phyloP scores from a whole-genome alignment of 2,113 vertebrate genomes.

The Tetrax tetrax region DNA sequence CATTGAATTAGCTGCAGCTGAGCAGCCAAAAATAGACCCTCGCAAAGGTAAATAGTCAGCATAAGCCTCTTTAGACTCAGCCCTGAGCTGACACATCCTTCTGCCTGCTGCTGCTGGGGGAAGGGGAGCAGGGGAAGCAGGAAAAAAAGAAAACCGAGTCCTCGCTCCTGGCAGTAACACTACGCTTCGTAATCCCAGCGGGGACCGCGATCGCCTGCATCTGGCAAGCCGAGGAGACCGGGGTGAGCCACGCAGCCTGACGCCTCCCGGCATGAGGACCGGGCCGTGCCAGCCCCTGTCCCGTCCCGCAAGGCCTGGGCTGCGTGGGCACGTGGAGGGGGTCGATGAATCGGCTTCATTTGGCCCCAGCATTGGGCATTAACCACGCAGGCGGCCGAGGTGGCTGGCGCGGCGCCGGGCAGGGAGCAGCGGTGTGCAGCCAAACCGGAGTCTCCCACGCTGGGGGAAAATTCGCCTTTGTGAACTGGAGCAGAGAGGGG shows the following conservation, averaged over 20 bases:
- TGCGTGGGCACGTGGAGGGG: too few relatives aligned
- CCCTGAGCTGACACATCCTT: not conserved
- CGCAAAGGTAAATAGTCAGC: not conserved
- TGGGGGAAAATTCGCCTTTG: fast-evolving
- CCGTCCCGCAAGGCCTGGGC: not conserved
- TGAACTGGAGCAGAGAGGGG: not conserved
- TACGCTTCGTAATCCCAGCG: fast-evolving
- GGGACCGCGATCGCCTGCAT: not conserved
- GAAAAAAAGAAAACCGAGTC: not conserved
- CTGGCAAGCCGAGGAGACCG: not conserved
- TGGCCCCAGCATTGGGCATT: fast-evolving
- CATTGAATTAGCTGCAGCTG: not conserved
- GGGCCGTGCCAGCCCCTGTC: not conserved
- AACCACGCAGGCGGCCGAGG: fast-evolving
- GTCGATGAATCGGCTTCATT: fast-evolving
- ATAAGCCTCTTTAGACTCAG: slow-evolving; percentile 33
- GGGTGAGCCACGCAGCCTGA: not conserved
- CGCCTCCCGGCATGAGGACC: not conserved
- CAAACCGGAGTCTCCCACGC: not conserved
- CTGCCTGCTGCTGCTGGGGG: not conserved
- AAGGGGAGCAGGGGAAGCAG: not conserved
- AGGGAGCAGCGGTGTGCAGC: fast-evolving
- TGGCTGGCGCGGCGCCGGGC: not conserved
- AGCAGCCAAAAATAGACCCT: slow-evolving; percentile 18
- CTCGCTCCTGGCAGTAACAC: not conserved